Base-by-base conservation (phyloP, 23 tunicate genomes). In the Halocynthia aurantium region DNA sequence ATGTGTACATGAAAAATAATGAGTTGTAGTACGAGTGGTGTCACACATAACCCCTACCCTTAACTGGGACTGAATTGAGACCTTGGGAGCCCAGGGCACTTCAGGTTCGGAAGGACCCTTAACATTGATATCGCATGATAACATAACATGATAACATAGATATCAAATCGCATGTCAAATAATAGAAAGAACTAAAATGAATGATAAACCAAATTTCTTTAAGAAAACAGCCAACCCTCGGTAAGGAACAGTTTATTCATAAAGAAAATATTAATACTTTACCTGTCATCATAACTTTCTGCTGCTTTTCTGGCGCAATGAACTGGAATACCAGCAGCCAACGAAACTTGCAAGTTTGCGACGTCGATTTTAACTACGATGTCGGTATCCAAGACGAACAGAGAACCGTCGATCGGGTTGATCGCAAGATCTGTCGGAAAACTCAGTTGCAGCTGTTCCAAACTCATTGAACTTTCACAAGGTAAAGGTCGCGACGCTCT, bases 281-380 rank as follows among this genome's bases (percentile, higher is more conserved):
- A 88, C 94, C 97, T 71, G n/a, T 81, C 72, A 57, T 90, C 97
- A 17, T 77, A 75, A 55, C 72, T 70, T 52, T 61, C 78, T 21
- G 84, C 60, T 6, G 81, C 92, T 0, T 51, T 75, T 12, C 92
- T 55, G 0, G 77, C 66, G 82, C 98, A 92, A 50, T 92, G 92
- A 40, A 89, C 76, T 51, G 98, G 98, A 86, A 92, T 87, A 8
- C 98, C 98, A 2, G 92, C 98, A 60, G 65, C 82, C 49, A 92
- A 53, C 21, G 98, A 86, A n/a, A 80, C 98, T 15, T 92, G 98
- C 21, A 76, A 62, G 77, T 76, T 76, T 53, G 10, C 22, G 51
- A 82, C 58, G 76, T 92, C 98, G 65, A 92, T 92, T 40, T 72
- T 72, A 2, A 92, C 61, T 2, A 92, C 80, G 50, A 92, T 84